Evolutionary conservation across 2,797 vertebrate genomes (phyloP).

Genomic region (Clarias fuscus): DNA sequence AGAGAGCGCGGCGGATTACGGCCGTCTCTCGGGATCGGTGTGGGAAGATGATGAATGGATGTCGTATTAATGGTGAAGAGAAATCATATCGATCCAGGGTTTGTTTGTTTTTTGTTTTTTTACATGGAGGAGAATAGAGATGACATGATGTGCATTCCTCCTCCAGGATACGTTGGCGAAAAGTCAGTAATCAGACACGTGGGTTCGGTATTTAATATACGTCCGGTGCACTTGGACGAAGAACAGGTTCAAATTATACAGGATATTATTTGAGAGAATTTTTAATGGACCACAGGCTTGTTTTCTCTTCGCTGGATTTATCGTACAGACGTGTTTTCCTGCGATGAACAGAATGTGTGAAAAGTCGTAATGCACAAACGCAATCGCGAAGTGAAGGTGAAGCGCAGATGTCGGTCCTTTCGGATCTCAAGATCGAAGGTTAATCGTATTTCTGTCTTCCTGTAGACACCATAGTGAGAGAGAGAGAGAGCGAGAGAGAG

Average conservation of each 20-base stretch:
- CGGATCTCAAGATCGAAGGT: constrained; percentile 56
- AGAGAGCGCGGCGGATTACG: constrained; percentile 35
- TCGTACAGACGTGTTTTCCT: neutral
- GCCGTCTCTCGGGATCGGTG: neutral
- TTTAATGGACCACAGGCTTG: no score
- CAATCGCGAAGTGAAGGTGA: constrained; percentile 20
- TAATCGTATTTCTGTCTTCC: constrained; percentile 46
- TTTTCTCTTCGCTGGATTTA: neutral
- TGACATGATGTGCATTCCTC: neutral
- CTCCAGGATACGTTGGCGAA: neutral
- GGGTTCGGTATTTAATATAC: neutral
- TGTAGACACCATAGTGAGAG: neutral
- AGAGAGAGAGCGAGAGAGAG: neutral
- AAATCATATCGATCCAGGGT: constrained; percentile 21
- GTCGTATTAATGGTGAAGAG: constrained; percentile 29
- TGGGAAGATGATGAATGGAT: constrained; percentile 27
- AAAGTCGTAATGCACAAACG: neutral
- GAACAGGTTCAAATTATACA: no score
- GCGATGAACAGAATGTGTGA: neutral
- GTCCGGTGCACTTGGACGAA: no score
- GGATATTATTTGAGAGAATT: no score
- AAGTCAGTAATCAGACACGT: no score
- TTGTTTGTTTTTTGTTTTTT: neutral
- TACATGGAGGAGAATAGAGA: constrained; percentile 10
- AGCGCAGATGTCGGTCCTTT: constrained; percentile 8